Conservation (phyloP, 2,797 vertebrate genomes). For the Decapterus maruadsi region DNA sequence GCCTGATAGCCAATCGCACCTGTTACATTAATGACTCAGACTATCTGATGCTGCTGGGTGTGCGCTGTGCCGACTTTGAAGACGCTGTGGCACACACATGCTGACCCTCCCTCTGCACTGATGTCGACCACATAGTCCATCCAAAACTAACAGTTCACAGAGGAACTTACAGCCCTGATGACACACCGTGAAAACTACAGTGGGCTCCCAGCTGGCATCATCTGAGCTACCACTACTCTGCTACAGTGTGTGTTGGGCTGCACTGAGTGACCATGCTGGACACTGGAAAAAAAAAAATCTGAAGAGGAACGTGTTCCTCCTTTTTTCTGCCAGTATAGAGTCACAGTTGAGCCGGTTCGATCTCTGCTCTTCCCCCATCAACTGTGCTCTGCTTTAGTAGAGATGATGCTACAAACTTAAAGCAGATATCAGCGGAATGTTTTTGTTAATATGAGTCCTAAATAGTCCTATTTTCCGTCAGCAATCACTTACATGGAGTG, state of each 20-base stretch:
- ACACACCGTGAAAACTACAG: not conserved
- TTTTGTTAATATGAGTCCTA: too few species aligned
- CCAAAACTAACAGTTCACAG: slow-evolving; percentile 45
- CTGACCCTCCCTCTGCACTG: slow-evolving; percentile 27
- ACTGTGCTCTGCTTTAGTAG: too few species aligned
- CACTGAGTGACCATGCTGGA: too few species aligned
- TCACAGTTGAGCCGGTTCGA: too few species aligned
- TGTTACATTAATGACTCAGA: not conserved
- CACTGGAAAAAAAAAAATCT: too few species aligned
- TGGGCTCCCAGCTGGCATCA: not conserved
- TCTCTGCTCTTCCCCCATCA: too few species aligned
- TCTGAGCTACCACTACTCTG: not conserved
- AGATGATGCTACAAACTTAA: too few species aligned
- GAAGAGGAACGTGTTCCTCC: too few species aligned
- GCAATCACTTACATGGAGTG: too few species aligned
- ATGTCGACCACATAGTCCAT: slow-evolving; percentile 24
- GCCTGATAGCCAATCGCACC: not conserved
- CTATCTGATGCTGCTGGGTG: not conserved
- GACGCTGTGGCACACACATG: not conserved
- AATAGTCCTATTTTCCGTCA: too few species aligned
- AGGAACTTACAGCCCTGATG: slow-evolving; percentile 29
- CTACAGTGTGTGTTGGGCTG: not conserved
- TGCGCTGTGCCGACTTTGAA: slow-evolving; percentile 12
- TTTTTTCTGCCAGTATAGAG: too few species aligned
- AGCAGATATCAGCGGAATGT: too few species aligned